Base-by-base conservation (phyloP, 2,797 vertebrate genomes). In the Ciconia nigra region DNA sequence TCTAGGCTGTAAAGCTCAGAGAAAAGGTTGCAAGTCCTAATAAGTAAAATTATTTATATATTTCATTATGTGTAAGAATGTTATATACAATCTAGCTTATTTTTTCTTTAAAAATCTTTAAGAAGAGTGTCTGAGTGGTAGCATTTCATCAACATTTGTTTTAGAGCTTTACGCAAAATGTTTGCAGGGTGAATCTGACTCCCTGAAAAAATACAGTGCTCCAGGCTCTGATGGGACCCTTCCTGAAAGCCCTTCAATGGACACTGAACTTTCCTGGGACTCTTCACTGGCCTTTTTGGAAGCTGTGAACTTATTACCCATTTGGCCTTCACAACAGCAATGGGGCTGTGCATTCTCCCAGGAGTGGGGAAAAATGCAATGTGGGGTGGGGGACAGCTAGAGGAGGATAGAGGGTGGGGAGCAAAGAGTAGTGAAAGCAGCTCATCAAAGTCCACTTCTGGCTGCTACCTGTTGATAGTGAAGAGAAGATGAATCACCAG, bases 401-500 rank as follows among this genome's bases (percentile, higher is more conserved):
- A 87, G 94, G 74, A 82, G 37, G 77, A 90, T 58, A 84, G 88
- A 96, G 58, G 16, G 5, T 28, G 55, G 77, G 79, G 41, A 90
- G 89, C 92, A 93, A 88, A 96, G 87, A 96, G 71, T 35, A 73
- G 85, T 82, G 62, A 73, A 96, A 97, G 67, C 87, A 98, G 97
- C 96, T 98, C 96, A 97, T 98, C 96, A 84, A 96, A 96, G 98
- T 97, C 96, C 93, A 92, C 95, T 96, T 96, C 96, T 93, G 86
- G 89, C 91, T 89, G 96, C 90, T 97, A 98, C 98, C 98, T 99
- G 99, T 99, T 98, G 98, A 98, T 93, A 95, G 94, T 17, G 90
- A 97, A 97, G 84, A 93, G 93, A 98, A 99, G 98, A 98, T 98
- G 98, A 98, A 99, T 99, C 97, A 97, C 98, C 97, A 96, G 98